Evolutionary conservation across 2,797 vertebrate genomes (phyloP), one percentile per base, ranked within the genome.

Genomic region (Falco peregrinus): DNA sequence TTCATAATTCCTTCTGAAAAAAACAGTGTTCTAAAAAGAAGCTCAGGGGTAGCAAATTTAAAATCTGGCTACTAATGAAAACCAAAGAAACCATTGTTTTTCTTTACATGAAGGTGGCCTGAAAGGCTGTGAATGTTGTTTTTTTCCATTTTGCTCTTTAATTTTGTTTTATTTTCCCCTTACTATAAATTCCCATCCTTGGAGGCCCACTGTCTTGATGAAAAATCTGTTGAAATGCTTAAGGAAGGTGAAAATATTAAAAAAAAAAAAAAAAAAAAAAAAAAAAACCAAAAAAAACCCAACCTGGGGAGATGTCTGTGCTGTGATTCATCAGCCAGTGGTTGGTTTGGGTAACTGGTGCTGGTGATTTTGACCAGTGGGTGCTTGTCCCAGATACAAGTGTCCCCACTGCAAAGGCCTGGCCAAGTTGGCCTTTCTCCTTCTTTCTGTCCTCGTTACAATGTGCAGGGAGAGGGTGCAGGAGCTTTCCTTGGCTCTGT

Each of bases 361-460:
- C 45, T 80, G 54, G 43, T 9, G 19, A 12, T 33, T 26, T 51
- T 48, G 39, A 53, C 25, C 51, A 26, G 16, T 6, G n/a, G 29
- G 5, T 59, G 24, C n/a, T 35, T 64, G 6, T 59, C 25, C 64
- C 77, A 51, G 33, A 2, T 18, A 16, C 16, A 8, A 2, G 51
- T 15, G 45, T 47, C 60, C 26, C 18, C 35, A 9, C 39, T 71
- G 65, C 31, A 16, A 31, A 83, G 53, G 7, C 59, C 53, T 56
- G 41, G 24, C 65, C 14, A 17, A 5, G 11, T 3, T 74, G 53
- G 25, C 41, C 33, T 54, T 43, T 48, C 16, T 60, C 21, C 45
- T 48, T 2, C 0, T 48, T 61, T 43, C 84, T 54, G 29, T 28
- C 51, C 53, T 50, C 1, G 0, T 26, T 47, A 3, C 3, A 26